A percentile compares a stretch with the other conserved stretches of the same genome.
Evolutionary conservation across 1,140 invertebrate genomes (phyloP).

Genomic region (Polypedilum pembai): DNA sequence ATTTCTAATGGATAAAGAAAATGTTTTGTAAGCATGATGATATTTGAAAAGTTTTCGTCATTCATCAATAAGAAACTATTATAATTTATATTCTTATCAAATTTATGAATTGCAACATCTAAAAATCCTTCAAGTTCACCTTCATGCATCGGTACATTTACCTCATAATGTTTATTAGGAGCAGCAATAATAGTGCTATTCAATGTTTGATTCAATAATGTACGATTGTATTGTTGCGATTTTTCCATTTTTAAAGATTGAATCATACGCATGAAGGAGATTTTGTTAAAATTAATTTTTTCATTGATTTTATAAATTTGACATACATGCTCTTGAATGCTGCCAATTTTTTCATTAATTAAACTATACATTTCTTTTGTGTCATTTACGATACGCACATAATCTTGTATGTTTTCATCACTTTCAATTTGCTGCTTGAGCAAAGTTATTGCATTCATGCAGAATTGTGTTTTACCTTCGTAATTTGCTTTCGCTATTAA

Average conservation of each 20-base stretch:
- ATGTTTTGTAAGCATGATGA: not conserved
- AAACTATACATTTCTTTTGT: not conserved
- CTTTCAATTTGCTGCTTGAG: not conserved
- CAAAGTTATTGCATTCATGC: not conserved
- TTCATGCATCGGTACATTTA: not conserved
- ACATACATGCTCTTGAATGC: not conserved
- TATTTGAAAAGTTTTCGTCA: not conserved
- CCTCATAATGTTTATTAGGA: not conserved
- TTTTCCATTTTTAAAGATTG: not conserved
- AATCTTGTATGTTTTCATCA: not conserved
- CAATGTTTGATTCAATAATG: conserved; percentile 7
- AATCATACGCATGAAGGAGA: not conserved
- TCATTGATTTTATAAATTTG: conserved; percentile 7
- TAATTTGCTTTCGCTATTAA: not conserved
- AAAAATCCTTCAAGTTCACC: not conserved
- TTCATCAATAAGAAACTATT: not conserved
- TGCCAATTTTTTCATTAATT: not conserved
- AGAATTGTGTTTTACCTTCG: not conserved
- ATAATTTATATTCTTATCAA: not conserved
- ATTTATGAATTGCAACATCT: not conserved
- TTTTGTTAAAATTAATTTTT: conserved; percentile 9
- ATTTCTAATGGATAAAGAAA: not conserved
- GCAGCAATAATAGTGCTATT: not conserved
- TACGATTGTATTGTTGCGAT: not conserved
- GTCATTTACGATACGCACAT: not conserved